Conservation (phyloP, 2,888 invertebrate genomes). For the Epirrhoe alternata region DNA sequence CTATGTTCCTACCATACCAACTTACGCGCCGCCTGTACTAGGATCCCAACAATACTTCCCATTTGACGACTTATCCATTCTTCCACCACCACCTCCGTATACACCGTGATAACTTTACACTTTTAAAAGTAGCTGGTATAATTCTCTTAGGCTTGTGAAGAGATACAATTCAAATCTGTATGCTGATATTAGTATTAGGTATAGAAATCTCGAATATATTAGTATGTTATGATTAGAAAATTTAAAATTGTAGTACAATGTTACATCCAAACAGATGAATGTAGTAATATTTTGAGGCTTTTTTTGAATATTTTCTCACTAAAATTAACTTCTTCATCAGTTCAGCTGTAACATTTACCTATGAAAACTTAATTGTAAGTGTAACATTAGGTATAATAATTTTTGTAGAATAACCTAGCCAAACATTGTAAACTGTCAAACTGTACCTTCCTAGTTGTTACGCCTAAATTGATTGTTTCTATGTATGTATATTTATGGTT, state of each 20-base stretch:
- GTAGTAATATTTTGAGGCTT: background rate
- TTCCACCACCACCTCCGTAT: conserved; percentile 84
- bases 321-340: background rate
- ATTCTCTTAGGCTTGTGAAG: conserved; percentile 45
- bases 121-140: conserved; percentile 47
- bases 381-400: conserved; percentile 8
- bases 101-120: conserved; percentile 65
- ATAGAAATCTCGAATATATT: conserved; percentile 35
- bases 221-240: conserved; percentile 21
- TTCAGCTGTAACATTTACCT: conserved; percentile 10
- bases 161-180: conserved; percentile 30
- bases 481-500: conserved; percentile 74
- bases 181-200: conserved; percentile 25
- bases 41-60: conserved; percentile 79
- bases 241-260: background rate
- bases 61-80: conserved; percentile 76
- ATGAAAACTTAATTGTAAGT: background rate
- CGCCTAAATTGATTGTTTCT: conserved; percentile 45
- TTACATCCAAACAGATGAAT: conserved; percentile 11
- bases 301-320: background rate
- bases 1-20: conserved; percentile 62
- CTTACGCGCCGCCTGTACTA: conserved; percentile 71
- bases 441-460: conserved; percentile 16
- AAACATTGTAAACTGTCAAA: conserved; percentile 28
- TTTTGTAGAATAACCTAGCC: conserved; percentile 14